phyloP scores from a whole-genome alignment of 2,888 invertebrate species.

The Timema cristinae region DNA sequence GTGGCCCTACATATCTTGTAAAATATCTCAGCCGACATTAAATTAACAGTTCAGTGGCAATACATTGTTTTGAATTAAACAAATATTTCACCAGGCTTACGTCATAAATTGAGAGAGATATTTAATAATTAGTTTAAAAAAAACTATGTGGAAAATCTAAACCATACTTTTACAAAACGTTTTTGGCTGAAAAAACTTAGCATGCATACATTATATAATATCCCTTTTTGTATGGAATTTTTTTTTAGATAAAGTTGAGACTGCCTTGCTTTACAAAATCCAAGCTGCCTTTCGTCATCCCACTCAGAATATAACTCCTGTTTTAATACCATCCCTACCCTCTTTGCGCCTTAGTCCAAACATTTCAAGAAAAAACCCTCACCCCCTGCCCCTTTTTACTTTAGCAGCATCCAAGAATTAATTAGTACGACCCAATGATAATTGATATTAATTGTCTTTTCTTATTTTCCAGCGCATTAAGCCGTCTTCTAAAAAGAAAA shows the following conservation, averaged over 20 bases:
- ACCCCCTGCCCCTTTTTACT: slow-evolving; percentile 19
- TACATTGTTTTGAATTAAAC: too few relatives aligned
- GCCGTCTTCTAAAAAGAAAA: slow-evolving; percentile 24
- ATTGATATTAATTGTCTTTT: slow-evolving; percentile 43
- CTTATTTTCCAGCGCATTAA: slow-evolving; percentile 41
- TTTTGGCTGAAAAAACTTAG: too few relatives aligned
- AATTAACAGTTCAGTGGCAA: too few relatives aligned
- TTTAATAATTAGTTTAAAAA: too few relatives aligned
- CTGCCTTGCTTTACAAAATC: slow-evolving; percentile 15
- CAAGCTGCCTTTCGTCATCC: background rate
- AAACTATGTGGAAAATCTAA: too few relatives aligned
- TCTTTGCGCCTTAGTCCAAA: slow-evolving; percentile 9
- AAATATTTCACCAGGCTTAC: too few relatives aligned
- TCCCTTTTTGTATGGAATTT: background rate
- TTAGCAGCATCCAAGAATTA: slow-evolving; percentile 34
- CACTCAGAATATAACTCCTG: slow-evolving; percentile 7
- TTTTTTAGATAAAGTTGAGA: background rate
- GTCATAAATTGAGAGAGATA: too few relatives aligned
- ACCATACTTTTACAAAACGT: too few relatives aligned
- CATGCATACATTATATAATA: background rate
- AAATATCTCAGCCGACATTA: too few relatives aligned
- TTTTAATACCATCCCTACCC: slow-evolving; percentile 5
- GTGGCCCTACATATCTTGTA: too few relatives aligned
- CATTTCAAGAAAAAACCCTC: slow-evolving; percentile 16
- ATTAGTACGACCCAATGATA: slow-evolving; percentile 40